phyloP scores from a whole-genome alignment of 2,113 vertebrate genomes.

The Poicephalus gulielmi region DNA sequence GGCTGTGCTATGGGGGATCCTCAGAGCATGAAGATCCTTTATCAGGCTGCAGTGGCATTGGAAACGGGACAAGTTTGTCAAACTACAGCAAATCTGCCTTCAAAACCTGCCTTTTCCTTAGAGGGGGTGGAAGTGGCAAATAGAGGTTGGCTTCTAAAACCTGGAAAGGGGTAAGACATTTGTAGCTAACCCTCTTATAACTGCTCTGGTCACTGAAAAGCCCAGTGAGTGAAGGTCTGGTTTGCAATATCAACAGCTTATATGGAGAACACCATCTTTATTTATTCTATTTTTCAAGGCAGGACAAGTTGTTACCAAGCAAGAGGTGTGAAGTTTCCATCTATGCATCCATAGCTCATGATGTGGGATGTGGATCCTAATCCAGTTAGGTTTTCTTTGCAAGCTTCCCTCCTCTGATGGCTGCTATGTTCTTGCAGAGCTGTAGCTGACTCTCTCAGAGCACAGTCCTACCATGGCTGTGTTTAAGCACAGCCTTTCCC shows the following conservation, averaged over 20 bases:
- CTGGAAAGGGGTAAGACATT: background rate
- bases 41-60: background rate
- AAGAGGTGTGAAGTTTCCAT: background rate
- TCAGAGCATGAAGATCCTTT: background rate
- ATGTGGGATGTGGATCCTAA: background rate
- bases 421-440: background rate
- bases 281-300: background rate
- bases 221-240: background rate
- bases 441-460: background rate
- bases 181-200: background rate
- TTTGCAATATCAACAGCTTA: background rate
- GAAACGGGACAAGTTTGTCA: background rate
- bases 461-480: background rate
- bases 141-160: background rate
- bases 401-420: background rate
- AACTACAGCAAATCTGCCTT: background rate
- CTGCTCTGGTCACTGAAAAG: background rate
- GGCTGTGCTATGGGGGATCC: background rate
- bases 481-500: background rate
- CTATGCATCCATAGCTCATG: background rate
- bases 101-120: background rate
- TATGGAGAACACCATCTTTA: too few relatives aligned
- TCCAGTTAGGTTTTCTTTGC: background rate
- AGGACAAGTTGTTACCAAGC: background rate
- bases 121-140: background rate